Conservation (phyloP, 2,888 invertebrate genomes). For the Chaitophorus viminalis region DNA sequence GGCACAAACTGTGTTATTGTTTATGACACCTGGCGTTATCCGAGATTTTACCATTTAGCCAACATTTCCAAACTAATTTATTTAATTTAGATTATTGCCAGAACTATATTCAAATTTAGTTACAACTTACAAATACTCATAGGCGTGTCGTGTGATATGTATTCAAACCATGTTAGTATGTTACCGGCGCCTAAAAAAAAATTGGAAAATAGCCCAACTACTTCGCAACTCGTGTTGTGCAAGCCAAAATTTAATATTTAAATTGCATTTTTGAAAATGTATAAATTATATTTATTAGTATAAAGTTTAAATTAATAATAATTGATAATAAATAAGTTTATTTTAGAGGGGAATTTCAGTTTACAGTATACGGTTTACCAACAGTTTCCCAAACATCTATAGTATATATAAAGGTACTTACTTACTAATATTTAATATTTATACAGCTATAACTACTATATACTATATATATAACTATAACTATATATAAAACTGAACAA, state of each 20-base stretch:
- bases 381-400: too few relatives aligned
- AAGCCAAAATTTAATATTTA: not conserved
- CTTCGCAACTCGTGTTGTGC: not conserved
- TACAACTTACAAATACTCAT: slow-evolving; percentile 16
- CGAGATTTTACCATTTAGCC: slow-evolving; percentile 35
- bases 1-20: slow-evolving; percentile 34
- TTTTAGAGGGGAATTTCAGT: not conserved
- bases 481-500: too few relatives aligned
- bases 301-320: not conserved
- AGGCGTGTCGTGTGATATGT: not conserved
- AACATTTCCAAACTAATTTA: slow-evolving; percentile 45
- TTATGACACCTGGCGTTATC: slow-evolving; percentile 51
- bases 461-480: too few relatives aligned
- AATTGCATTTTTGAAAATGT: slow-evolving; percentile 15
- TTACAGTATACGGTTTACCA: not conserved
- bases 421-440: too few relatives aligned
- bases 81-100: slow-evolving; percentile 50
- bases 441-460: too few relatives aligned
- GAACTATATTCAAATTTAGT: slow-evolving; percentile 34
- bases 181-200: slow-evolving; percentile 18
- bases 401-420: too few relatives aligned
- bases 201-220: slow-evolving; percentile 29
- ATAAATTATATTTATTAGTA: not conserved
- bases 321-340: not conserved
- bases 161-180: not conserved